Evolutionary conservation across 1,140 invertebrate genomes (phyloP), one percentile per base, ranked within the genome.

Genomic region (Temnothorax longispinosus): DNA sequence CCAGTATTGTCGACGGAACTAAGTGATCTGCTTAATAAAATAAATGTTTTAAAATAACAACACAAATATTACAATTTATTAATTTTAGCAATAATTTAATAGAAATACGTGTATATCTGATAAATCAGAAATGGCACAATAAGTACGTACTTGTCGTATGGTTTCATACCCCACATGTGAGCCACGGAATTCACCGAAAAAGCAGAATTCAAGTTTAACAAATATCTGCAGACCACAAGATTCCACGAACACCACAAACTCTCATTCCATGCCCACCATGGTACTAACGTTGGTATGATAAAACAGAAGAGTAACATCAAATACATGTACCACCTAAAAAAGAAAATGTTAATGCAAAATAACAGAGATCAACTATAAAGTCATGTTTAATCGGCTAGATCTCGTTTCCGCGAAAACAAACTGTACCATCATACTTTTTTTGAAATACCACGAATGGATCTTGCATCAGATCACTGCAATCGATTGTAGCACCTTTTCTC

Each of bases 121-220:
- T 50, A 27, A 47, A 15, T 47, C 6, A 21, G 3, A 60, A 60
- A 21, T 41, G 6, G 2, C 35, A 38, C 3, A 41, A n/a, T n/a
- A n/a, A 41, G 1, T 84, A 96, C 93, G 96, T 96, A 96, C 97
- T 97, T 97, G 94, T 99, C 99, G 93, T 99, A 99, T 0, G 99
- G 99, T 92, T 97, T 97, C 81, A 96, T 96, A 71, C 99, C 99
- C 96, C 97, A 99, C 92, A 98, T 97, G 95, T 99, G 99, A 2
- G 99, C 99, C 21, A 97, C 98, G 85, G 98, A 98, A 95, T 99
- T 99, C 1, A 99, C 99, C 52, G 98, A 96, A 99, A 99, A 99
- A 1, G 99, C 99, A 86, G 97, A 97, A 94, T 99, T 98, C 13
- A 99, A 96, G 21, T 97, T 97, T 91, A 98, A 96, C 13, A 97